Conservation (phyloP, 2,113 vertebrate genomes). For the Nibea coibor region DNA sequence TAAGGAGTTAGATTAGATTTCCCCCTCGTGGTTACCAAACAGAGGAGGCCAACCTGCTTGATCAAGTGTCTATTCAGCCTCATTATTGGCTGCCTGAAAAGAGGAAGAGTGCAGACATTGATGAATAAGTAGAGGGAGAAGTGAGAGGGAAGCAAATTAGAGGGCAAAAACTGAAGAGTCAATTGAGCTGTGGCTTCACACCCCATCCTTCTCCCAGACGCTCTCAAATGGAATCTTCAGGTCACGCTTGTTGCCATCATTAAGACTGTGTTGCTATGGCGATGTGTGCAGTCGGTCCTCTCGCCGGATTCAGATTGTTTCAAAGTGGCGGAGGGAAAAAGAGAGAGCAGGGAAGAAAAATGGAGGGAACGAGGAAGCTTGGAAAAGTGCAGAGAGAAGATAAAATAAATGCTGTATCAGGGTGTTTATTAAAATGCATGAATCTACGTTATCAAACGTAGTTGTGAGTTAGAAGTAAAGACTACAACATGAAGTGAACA, state of each 20-base stretch:
- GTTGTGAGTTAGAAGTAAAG: background rate
- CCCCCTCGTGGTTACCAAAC: conserved; percentile 46
- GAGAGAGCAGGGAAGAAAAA: conserved; percentile 25
- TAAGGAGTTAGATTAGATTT: conserved; percentile 50
- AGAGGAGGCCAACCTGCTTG: conserved; percentile 55
- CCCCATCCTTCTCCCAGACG: conserved; percentile 68
- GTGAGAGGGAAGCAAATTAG: conserved; percentile 72
- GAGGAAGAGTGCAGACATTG: conserved; percentile 56
- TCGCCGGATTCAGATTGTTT: conserved; percentile 66
- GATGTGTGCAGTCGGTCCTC: conserved; percentile 67
- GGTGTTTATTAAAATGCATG: background rate
- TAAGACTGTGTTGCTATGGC: conserved; percentile 80
- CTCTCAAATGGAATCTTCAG: conserved; percentile 75
- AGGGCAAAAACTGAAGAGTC: conserved; percentile 76
- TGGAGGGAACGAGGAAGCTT: conserved; percentile 6
- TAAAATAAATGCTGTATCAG: background rate
- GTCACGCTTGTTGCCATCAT: conserved; percentile 80
- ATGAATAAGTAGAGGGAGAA: conserved; percentile 67
- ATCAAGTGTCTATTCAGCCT: conserved; percentile 72
- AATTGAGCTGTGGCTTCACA: conserved; percentile 78
- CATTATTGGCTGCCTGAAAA: conserved; percentile 61
- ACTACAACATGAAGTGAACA: background rate
- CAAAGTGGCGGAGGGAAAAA: conserved; percentile 63
- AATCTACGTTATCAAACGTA: background rate
- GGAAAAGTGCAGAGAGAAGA: background rate